Evolutionary conservation across 2,113 vertebrate genomes (phyloP), one percentile per base, ranked within the genome.

Genomic region (Bambusicola thoracicus): DNA sequence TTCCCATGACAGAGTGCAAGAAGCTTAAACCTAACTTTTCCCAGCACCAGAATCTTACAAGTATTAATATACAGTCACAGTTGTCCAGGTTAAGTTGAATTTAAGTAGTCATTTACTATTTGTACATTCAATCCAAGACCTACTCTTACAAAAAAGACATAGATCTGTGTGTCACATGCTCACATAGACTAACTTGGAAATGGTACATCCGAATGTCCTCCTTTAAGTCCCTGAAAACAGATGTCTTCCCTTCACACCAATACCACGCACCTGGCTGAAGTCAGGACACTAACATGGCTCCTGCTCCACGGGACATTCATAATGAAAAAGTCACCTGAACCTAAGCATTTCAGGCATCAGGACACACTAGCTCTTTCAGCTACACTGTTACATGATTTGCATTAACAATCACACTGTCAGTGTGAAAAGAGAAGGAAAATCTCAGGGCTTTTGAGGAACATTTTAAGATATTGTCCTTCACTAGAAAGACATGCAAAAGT

Each of bases 171-270:
- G 24, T 24, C 66, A 91, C 10, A 67, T 61, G 36, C 30, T 75
- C 13, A 36, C 0, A 0, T 4, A 56, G 32, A 68, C 5, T 10
- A 85, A 5, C 29, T 14, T 5, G 22, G 32, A 25, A 70, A 73
- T 1, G 3, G 25, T 8, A 78, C 0, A 3, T 34, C 20, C 68
- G 11, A 25, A 56, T 8, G 30, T 9, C 36, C 7, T 17, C 51
- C n/a, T 63, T 63, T 46, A 63, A 2, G 2, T 11, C 43, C 55
- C 32, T 15, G 8, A 66, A 14, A n/a, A 56, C 36, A 25, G 29
- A 65, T 34, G 46, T 4, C 79, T 48, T 90, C 46, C 11, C 81
- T 68, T 56, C 53, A 65, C 48, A 30, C 0, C 8, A n/a, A 29
- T 14, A 53, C 8, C 2, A 15, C 8, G 16, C 7, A 18, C 13